These are phyloP conservation scores for Ceratitis capitata DNA, from an alignment of 1,140 invertebrate species.

Conservation along the genomic window DNA sequence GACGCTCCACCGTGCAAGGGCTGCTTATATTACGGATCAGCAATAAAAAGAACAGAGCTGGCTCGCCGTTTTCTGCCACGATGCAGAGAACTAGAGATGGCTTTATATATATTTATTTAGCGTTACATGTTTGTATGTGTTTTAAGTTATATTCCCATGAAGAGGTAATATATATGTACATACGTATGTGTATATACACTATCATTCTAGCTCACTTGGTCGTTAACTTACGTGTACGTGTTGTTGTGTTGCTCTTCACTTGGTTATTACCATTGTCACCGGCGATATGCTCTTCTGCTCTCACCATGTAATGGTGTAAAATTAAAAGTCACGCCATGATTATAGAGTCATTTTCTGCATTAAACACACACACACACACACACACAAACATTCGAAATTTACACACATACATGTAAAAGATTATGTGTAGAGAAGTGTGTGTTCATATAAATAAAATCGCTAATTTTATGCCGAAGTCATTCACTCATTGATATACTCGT, in stretches of 20 bases:
- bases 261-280: not conserved
- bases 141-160: too few relatives aligned
- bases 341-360: constrained; percentile 5
- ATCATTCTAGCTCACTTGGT: too few relatives aligned
- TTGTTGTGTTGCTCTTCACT: not conserved
- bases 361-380: not conserved
- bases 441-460: not conserved
- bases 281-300: not conserved
- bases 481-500: not conserved
- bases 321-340: constrained; percentile 28
- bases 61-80: not conserved
- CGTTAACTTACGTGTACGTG: not conserved
- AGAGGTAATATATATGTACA: too few relatives aligned
- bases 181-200: too few relatives aligned
- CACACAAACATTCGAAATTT: not conserved
- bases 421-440: too few relatives aligned
- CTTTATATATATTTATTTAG: too few relatives aligned
- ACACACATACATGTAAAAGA: not conserved
- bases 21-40: not conserved
- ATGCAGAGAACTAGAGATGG: too few relatives aligned
- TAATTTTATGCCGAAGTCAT: constrained; percentile 18
- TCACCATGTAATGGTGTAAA: not conserved
- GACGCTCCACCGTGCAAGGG: not conserved
- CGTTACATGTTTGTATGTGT: too few relatives aligned
- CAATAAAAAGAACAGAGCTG: not conserved